These are phyloP conservation scores for Tenrec ecaudatus DNA, from an alignment of 2,113 vertebrate species.

Conservation along the genomic window DNA sequence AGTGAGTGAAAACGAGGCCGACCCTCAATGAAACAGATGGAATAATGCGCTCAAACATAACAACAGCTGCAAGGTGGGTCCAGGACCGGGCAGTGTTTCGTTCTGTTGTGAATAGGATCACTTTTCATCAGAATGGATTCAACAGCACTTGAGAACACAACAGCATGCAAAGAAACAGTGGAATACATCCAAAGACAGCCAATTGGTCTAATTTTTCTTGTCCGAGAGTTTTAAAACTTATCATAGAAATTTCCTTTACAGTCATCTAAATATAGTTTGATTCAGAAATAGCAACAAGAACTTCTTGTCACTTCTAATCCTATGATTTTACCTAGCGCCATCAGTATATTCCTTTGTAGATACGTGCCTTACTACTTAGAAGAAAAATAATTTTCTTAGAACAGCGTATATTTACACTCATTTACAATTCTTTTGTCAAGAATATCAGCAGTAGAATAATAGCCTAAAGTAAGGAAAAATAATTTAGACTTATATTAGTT, in stretches of 20 bases:
- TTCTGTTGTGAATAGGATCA: too few species aligned
- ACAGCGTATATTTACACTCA: background rate
- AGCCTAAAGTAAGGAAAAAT: background rate
- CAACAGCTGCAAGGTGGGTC: too few species aligned
- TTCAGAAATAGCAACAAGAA: background rate
- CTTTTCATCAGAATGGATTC: background rate
- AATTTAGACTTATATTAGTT: background rate
- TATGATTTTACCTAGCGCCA: background rate
- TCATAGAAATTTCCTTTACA: background rate
- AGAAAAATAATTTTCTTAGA: background rate
- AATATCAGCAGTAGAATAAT: background rate
- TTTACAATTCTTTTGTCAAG: constrained; percentile 5
- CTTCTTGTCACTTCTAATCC: background rate
- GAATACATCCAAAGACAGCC: background rate
- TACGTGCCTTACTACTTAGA: background rate
- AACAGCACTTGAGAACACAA: background rate
- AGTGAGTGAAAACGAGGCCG: too few species aligned
- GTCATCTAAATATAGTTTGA: constrained; percentile 11
- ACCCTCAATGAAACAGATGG: too few species aligned
- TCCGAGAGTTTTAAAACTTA: background rate
- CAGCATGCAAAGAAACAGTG: background rate
- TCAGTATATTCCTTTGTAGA: background rate
- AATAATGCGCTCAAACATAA: too few species aligned
- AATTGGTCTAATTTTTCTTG: background rate
- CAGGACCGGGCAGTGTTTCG: too few species aligned